A percentile compares a stretch with the other conserved stretches of the same genome.
Conservation (phyloP, 1,140 invertebrate species). For the Anoplolepis gracilipes region DNA sequence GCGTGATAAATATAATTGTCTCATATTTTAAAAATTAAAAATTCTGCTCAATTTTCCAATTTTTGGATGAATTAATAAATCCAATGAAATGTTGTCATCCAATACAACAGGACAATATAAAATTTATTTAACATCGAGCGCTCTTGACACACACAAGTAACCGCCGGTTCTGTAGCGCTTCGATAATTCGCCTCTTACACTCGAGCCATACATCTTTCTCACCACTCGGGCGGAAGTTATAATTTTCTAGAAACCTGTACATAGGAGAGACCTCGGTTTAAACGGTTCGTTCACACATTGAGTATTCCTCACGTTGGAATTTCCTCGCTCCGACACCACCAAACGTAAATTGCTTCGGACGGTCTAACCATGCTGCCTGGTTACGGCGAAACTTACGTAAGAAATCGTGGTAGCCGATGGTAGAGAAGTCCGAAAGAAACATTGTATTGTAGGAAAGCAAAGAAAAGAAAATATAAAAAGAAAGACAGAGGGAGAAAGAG, state of each 20-base stretch:
- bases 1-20: too few relatives aligned
- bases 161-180: neutral
- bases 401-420: slow-evolving; percentile 29
- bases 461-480: neutral
- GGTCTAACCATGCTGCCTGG: slow-evolving; percentile 28
- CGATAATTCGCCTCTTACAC: slow-evolving; percentile 31
- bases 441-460: neutral
- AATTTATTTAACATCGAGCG: neutral
- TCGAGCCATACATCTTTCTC: slow-evolving; percentile 23
- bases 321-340: slow-evolving; percentile 35
- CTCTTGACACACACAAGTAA: slow-evolving; percentile 3
- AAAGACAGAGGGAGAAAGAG: too few relatives aligned
- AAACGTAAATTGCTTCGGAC: slow-evolving; percentile 58
- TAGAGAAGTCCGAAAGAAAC: slow-evolving; percentile 36
- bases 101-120: neutral
- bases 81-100: neutral
- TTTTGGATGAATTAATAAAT: neutral
- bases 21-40: neutral
- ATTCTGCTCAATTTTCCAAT: neutral
- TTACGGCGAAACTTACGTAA: slow-evolving; percentile 54
- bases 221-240: slow-evolving; percentile 50
- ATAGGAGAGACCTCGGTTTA: slow-evolving; percentile 23
- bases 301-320: slow-evolving; percentile 44
- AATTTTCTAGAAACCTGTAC: slow-evolving; percentile 38
- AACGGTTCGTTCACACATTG: slow-evolving; percentile 15